Evolutionary conservation across 2,113 vertebrate genomes (phyloP), one percentile per base, ranked within the genome.

Genomic region (Elaphurus davidianus): DNA sequence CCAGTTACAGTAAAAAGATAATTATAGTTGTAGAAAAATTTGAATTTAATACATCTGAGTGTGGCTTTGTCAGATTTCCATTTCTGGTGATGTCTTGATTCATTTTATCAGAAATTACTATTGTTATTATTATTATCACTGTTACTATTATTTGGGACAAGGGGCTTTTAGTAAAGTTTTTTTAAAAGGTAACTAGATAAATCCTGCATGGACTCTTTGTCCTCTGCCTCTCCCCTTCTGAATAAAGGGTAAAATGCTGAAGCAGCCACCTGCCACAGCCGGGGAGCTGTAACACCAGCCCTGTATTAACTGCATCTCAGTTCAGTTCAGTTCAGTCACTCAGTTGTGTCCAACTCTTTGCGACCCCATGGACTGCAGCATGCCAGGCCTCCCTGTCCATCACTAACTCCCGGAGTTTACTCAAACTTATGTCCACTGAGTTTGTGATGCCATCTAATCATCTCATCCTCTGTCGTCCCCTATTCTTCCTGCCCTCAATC

Each of bases 1-100:
- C 55, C 43, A 62, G 62, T 47, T 91, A 91, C 27, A 96, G 52
- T 88, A 91, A 97, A 97, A 97, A 90, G 60, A 79, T 90, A 92
- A 83, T 97, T 89, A 93, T 23, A 83, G 43, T 60, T 79, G 19
- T 62, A 90, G 86, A 71, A 96, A 94, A 90, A 64, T n/a, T 43
- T 67, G 47, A 95, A 89, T 67, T 93, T 92, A 91, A 87, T 82
- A 62, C 84, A 28, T 91, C 55, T 89, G 45, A 93, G 7, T 78
- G 33, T 94, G 47, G 93, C 87, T 95, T 94, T 97, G 87, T 87
- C 55, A 94, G 86, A 57, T 93, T 96, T 94, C 60, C 76, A 59
- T 95, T 97, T 89, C 30, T 93, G 50, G 50, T 83, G 28, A 27
- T 97, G 90, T 87, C 50, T 87, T 94, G 82, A 93, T 85, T 28